Conservation (phyloP, 2,113 vertebrate genomes). For the Corythoichthys intestinalis region DNA sequence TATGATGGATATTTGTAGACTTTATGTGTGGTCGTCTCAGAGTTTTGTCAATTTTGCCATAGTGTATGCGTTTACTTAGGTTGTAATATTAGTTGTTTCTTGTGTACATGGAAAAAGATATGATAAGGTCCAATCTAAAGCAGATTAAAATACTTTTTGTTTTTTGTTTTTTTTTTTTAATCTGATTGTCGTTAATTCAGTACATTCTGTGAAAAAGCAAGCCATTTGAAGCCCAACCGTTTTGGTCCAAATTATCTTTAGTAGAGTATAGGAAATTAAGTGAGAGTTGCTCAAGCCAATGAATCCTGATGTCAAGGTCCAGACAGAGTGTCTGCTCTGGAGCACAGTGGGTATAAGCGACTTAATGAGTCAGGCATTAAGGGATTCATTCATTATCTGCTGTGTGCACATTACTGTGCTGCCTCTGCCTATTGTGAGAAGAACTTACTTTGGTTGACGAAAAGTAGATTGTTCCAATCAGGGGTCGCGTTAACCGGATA, state of each 20-base stretch:
- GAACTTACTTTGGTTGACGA: constrained; percentile 23
- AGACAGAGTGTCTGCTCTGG: constrained; percentile 27
- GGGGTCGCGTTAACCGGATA: too few relatives aligned
- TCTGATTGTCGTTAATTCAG: too few relatives aligned
- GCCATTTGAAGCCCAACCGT: neutral
- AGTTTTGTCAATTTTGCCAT: neutral
- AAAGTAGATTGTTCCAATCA: constrained; percentile 14
- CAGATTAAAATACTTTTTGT: too few relatives aligned
- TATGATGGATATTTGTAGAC: neutral
- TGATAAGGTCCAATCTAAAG: too few relatives aligned
- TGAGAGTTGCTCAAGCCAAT: constrained; percentile 14
- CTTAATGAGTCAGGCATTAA: constrained; percentile 58
- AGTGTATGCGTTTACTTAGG: neutral
- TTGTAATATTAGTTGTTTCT: neutral
- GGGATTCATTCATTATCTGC: constrained; percentile 61
- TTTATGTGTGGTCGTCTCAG: neutral
- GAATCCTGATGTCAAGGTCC: constrained; percentile 21
- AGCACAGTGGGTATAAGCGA: constrained; percentile 30
- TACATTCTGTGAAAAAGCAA: neutral
- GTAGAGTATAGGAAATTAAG: neutral
- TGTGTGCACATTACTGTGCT: neutral
- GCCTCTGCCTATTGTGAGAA: neutral
- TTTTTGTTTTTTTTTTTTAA: too few relatives aligned
- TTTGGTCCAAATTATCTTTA: neutral
- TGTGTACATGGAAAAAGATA: neutral